A percentile compares a stretch with the other conserved stretches of the same genome.
phyloP scores from a whole-genome alignment of 2,113 vertebrate species.

The Gymnocephalus cernua region DNA sequence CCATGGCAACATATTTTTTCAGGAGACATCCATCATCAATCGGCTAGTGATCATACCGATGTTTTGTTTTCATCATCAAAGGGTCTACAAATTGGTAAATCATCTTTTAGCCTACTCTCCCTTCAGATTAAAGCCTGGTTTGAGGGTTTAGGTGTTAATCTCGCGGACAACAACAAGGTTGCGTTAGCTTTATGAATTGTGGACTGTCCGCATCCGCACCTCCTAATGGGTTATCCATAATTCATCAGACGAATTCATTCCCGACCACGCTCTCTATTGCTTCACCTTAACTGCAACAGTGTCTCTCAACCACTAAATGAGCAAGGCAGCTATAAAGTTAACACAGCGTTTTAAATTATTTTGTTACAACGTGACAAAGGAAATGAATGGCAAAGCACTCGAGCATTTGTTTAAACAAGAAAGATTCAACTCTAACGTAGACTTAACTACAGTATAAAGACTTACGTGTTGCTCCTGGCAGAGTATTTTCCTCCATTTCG shows the following conservation, averaged over 20 bases:
- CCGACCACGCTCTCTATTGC: background rate
- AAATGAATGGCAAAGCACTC: constrained; percentile 26
- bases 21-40: background rate
- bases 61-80: background rate
- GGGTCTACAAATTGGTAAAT: background rate
- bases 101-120: background rate
- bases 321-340: constrained; percentile 12
- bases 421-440: background rate
- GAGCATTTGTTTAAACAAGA: background rate
- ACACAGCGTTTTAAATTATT: background rate
- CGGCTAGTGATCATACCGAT: background rate
- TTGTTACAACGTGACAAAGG: constrained; percentile 18
- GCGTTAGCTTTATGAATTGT: background rate
- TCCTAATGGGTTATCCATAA: constrained; percentile 43
- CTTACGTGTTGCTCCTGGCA: constrained; percentile 77
- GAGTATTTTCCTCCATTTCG: constrained; percentile 71
- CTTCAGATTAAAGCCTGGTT: constrained; percentile 7
- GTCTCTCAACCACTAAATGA: background rate
- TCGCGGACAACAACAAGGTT: constrained; percentile 6
- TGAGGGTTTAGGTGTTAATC: background rate
- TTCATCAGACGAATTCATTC: constrained; percentile 18
- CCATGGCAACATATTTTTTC: background rate
- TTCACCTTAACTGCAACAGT: background rate
- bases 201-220: constrained; percentile 4
- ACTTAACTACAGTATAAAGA: constrained; percentile 3